A percentile compares a stretch with the other conserved stretches of the same genome.
phyloP scores from a whole-genome alignment of 2,797 vertebrate genomes.

The Fistularia commersonii region DNA sequence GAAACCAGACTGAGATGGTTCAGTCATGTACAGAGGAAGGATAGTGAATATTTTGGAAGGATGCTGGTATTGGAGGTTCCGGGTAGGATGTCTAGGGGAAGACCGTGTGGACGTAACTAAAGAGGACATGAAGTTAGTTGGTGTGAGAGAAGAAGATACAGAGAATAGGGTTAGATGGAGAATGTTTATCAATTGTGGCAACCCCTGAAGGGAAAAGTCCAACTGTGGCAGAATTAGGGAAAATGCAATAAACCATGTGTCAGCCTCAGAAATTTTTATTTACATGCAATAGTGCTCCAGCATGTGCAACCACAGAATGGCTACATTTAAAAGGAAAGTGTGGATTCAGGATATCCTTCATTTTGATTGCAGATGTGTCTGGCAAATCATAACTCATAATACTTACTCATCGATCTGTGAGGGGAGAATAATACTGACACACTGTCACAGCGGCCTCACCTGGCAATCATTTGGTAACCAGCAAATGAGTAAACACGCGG shows the following conservation, averaged over 20 bases:
- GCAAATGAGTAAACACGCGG: slow-evolving; percentile 65
- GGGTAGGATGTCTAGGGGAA: too few species aligned
- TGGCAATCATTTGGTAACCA: slow-evolving; percentile 69
- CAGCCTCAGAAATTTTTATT: slow-evolving; percentile 78
- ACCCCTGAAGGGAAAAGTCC: too few species aligned
- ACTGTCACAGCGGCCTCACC: slow-evolving; percentile 57
- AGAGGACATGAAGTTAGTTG: too few species aligned
- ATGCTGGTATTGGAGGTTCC: too few species aligned
- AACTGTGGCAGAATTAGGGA: too few species aligned
- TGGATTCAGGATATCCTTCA: slow-evolving; percentile 77
- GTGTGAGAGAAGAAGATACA: too few species aligned
- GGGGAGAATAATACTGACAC: slow-evolving; percentile 50
- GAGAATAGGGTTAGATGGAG: too few species aligned
- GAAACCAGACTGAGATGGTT: too few species aligned
- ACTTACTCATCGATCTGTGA: slow-evolving; percentile 43
- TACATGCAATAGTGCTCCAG: slow-evolving; percentile 82
- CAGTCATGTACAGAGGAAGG: too few species aligned
- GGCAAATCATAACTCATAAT: slow-evolving; percentile 67
- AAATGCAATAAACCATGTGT: neutral
- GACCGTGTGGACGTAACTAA: too few species aligned
- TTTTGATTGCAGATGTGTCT: slow-evolving; percentile 63
- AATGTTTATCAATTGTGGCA: too few species aligned
- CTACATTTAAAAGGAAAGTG: slow-evolving; percentile 56
- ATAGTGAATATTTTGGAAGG: too few species aligned
- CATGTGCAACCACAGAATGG: slow-evolving; percentile 64